phyloP scores from a whole-genome alignment of 92 coral and sea anemone genomes.

The Epizoanthus illoricatus region DNA sequence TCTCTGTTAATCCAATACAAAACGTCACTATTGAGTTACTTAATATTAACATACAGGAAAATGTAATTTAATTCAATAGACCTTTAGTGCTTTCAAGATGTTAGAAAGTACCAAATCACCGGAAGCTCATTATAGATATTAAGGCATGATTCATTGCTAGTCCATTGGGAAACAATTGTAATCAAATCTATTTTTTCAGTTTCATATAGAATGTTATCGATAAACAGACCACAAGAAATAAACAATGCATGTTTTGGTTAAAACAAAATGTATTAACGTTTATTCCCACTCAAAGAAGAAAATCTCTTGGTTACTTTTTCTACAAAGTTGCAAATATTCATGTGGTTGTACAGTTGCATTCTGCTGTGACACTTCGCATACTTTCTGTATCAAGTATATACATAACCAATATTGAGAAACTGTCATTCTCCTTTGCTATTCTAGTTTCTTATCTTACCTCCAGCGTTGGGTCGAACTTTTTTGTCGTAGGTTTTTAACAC shows the following conservation, averaged over 20 bases:
- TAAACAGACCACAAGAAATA: neutral
- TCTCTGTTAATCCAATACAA: neutral
- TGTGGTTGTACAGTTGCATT: no score
- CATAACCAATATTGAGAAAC: no score
- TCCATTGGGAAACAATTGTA: neutral
- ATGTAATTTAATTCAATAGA: neutral
- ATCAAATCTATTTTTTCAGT: neutral
- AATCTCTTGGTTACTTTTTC: no score
- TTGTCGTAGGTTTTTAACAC: conserved; percentile 81
- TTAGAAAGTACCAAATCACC: neutral
- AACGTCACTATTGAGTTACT: neutral
- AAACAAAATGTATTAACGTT: neutral
- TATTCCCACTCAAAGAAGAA: neutral
- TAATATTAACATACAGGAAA: neutral
- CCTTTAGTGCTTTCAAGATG: neutral
- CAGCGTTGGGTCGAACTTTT: conserved; percentile 88
- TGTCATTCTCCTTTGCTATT: neutral
- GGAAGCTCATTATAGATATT: neutral
- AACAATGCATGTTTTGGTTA: neutral
- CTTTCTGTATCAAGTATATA: no score
- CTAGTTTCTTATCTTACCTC: conserved; percentile 54
- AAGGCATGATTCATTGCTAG: neutral
- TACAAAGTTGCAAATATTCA: no score
- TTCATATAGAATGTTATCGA: neutral
- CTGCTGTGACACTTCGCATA: no score